Percentiles rank a stretch among this genome's conserved stretches.
Evolutionary conservation across 2,113 vertebrate species (phyloP).

Genomic region (Lethenteron reissneri): DNA sequence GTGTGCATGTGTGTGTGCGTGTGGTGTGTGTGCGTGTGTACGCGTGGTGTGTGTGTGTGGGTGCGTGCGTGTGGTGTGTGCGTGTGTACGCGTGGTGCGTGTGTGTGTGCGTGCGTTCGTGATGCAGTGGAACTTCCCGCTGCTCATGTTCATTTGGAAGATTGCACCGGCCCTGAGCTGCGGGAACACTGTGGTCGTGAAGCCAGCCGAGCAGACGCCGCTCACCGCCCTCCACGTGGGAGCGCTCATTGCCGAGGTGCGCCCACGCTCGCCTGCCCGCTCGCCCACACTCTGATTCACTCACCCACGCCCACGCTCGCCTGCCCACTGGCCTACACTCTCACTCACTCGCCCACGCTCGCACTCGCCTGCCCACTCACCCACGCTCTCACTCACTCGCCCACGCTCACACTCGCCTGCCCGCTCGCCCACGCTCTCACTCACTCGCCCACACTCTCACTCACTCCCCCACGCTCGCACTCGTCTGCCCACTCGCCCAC

Average conservation of each 20-base stretch:
- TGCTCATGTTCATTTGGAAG: constrained; percentile 98
- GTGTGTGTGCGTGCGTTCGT: neutral
- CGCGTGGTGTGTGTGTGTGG: too few species aligned
- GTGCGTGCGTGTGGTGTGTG: constrained; percentile 1
- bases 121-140: constrained; percentile 92
- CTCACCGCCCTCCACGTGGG: constrained; percentile 84
- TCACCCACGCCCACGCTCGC: neutral
- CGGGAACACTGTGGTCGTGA: constrained; percentile 83
- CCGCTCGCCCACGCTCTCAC: constrained; percentile 3
- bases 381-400: too few species aligned
- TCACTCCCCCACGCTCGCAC: too few species aligned
- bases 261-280: constrained; percentile 8
- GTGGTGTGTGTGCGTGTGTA: too few species aligned
- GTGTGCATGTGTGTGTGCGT: too few species aligned
- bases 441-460: constrained; percentile 6
- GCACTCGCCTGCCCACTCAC: too few species aligned
- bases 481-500: neutral
- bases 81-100: too few species aligned
- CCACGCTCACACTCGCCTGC: neutral
- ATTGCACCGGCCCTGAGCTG: constrained; percentile 78
- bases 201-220: constrained; percentile 87
- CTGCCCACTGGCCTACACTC: constrained; percentile 49
- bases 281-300: constrained; percentile 13
- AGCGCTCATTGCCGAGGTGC: constrained; percentile 85
- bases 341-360: too few species aligned